These are phyloP conservation scores for Thera britannica DNA, from an alignment of 2,888 invertebrate genomes.

Conservation along the genomic window DNA sequence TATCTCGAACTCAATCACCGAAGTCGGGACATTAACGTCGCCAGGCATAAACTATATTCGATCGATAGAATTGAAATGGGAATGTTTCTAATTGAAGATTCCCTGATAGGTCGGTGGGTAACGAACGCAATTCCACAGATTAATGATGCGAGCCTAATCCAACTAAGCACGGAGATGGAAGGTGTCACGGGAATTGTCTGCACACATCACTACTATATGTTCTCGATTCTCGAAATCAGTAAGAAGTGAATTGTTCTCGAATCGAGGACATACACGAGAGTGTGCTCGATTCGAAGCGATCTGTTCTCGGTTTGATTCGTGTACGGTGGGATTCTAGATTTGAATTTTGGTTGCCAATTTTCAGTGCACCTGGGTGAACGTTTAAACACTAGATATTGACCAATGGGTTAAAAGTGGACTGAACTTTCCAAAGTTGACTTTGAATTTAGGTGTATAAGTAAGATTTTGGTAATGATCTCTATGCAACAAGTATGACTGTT, in stretches of 20 bases:
- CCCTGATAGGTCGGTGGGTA: conserved; percentile 50
- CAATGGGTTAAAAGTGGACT: not conserved
- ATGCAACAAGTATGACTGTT: too few species aligned
- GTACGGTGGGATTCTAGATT: conserved; percentile 6
- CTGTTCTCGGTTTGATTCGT: not conserved
- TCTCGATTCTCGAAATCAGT: conserved; percentile 62
- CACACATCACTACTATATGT: conserved; percentile 61
- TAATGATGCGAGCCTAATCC: conserved; percentile 81
- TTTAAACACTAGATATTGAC: not conserved
- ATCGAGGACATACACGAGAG: too few species aligned
- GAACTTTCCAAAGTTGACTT: not conserved
- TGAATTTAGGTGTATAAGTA: not conserved
- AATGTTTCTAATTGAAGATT: conserved; percentile 79
- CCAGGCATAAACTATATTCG: conserved; percentile 52
- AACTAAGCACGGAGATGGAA: conserved; percentile 73
- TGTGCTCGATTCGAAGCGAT: too few species aligned
- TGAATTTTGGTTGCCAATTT: conserved; percentile 5
- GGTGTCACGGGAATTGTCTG: conserved; percentile 66
- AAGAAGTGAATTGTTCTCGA: conserved; percentile 17
- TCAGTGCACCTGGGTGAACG: not conserved
- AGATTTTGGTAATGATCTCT: not conserved
- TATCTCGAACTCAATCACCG: conserved; percentile 47
- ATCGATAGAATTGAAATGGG: conserved; percentile 73
- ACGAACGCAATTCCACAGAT: conserved; percentile 78
- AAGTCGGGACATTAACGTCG: conserved; percentile 46